Evolutionary conservation across 2,888 invertebrate genomes (phyloP).

Genomic region (Iphiclides podalirius): DNA sequence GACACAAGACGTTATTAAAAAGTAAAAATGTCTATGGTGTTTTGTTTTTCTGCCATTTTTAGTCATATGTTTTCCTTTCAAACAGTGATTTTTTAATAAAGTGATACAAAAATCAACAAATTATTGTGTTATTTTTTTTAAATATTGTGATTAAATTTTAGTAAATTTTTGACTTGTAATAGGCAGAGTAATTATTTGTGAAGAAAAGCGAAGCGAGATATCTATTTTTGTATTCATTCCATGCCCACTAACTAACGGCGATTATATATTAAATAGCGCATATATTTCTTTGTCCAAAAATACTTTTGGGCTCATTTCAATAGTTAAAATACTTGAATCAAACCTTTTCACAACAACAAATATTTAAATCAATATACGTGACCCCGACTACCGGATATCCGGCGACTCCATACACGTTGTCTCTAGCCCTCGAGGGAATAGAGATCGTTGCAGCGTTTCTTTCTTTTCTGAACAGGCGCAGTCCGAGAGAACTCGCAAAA

Average conservation of each 20-base stretch:
- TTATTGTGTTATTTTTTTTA: constrained; percentile 60
- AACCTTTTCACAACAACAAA: constrained; percentile 4
- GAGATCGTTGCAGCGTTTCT: constrained; percentile 74
- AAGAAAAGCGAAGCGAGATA: constrained; percentile 19
- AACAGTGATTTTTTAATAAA: constrained; percentile 57
- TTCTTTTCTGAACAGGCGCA: constrained; percentile 80
- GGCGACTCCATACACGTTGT: constrained; percentile 74
- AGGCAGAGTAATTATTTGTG: constrained; percentile 9
- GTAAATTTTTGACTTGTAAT: constrained; percentile 30
- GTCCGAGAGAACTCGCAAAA: constrained; percentile 78
- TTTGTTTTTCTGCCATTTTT: constrained; percentile 68
- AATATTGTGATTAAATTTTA: constrained; percentile 48
- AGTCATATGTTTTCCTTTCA: constrained; percentile 74
- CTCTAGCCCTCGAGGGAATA: constrained; percentile 71
- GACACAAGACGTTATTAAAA: constrained; percentile 9
- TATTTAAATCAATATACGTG: constrained; percentile 38
- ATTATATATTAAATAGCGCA: constrained; percentile 6
- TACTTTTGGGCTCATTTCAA: not conserved
- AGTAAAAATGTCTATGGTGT: constrained; percentile 59
- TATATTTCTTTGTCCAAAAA: constrained; percentile 1
- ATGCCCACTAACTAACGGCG: not conserved
- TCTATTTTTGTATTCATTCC: constrained; percentile 11
- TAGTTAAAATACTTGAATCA: not conserved
- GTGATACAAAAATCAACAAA: constrained; percentile 59
- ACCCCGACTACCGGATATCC: constrained; percentile 66